Conservation (phyloP, 2,888 invertebrate genomes). For the Troglohyphantes excavatus region DNA sequence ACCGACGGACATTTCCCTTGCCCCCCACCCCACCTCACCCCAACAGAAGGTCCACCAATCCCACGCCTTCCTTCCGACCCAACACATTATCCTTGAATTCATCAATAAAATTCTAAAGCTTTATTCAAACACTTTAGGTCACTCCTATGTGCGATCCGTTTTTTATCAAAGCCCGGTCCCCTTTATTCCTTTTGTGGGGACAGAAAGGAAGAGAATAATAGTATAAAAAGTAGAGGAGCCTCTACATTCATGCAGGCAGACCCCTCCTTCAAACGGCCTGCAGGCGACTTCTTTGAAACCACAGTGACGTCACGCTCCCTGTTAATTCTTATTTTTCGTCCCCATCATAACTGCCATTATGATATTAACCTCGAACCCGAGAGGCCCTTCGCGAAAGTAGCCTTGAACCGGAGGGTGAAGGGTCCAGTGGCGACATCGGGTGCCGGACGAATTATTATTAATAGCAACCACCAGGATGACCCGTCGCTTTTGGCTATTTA, state of each 20-base stretch:
- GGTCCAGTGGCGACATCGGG: constrained; percentile 56
- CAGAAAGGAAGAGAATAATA: background rate
- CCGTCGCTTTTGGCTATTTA: constrained; percentile 56
- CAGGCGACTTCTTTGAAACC: constrained; percentile 78
- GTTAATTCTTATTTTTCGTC: constrained; percentile 72
- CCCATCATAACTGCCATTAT: constrained; percentile 76
- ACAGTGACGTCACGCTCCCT: constrained; percentile 73
- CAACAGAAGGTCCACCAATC: background rate
- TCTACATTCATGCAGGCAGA: background rate
- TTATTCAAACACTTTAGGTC: constrained; percentile 70
- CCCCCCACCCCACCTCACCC: too few species aligned
- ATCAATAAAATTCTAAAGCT: constrained; percentile 66
- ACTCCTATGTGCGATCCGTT: constrained; percentile 49
- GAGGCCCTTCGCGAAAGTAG: constrained; percentile 68
- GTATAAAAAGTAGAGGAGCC: background rate
- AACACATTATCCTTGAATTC: constrained; percentile 66
- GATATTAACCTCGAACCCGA: constrained; percentile 77
- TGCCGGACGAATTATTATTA: constrained; percentile 42
- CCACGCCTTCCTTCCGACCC: constrained; percentile 13
- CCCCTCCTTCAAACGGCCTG: constrained; percentile 25
- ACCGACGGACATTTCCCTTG: background rate
- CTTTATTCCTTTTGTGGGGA: constrained; percentile 19
- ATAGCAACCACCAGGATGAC: constrained; percentile 32
- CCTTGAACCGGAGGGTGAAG: constrained; percentile 76
- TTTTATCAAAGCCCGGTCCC: constrained; percentile 59